Evolutionary conservation across 1,140 invertebrate genomes (phyloP).

Genomic region (Cardiocondyla obscurior): DNA sequence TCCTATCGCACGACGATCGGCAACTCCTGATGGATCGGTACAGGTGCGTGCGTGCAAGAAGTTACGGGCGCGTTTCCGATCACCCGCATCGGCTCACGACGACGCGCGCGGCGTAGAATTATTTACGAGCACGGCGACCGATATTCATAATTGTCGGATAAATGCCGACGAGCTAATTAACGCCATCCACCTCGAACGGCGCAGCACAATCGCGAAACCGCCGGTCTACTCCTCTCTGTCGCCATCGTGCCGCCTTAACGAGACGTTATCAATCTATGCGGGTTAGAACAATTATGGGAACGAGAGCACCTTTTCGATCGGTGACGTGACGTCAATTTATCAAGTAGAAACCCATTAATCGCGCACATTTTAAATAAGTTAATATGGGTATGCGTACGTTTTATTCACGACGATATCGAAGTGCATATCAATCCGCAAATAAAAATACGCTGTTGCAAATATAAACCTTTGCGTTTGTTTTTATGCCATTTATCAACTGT

Average conservation of each 20-base stretch:
- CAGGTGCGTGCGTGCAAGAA: slow-evolving; percentile 77
- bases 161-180: slow-evolving; percentile 64
- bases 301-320: background rate
- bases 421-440: background rate
- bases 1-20: slow-evolving; percentile 76
- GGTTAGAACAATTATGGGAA: slow-evolving; percentile 16
- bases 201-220: slow-evolving; percentile 13
- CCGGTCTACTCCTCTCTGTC: background rate
- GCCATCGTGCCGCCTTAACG: slow-evolving; percentile 24
- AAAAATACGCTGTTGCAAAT: background rate
- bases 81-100: slow-evolving; percentile 59
- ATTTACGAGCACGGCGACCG: slow-evolving; percentile 54
- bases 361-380: background rate
- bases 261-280: slow-evolving; percentile 32
- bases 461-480: background rate
- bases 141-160: slow-evolving; percentile 59
- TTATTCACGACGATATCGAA: background rate
- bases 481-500: too few relatives aligned
- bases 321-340: background rate
- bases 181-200: background rate
- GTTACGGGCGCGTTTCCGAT: slow-evolving; percentile 68
- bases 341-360: background rate
- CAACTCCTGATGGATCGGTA: slow-evolving; percentile 78
- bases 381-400: background rate
- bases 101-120: slow-evolving; percentile 42